These are phyloP conservation scores for Schizopygopsis malacanthus DNA, from an alignment of 2,797 vertebrate genomes.

Conservation along the genomic window DNA sequence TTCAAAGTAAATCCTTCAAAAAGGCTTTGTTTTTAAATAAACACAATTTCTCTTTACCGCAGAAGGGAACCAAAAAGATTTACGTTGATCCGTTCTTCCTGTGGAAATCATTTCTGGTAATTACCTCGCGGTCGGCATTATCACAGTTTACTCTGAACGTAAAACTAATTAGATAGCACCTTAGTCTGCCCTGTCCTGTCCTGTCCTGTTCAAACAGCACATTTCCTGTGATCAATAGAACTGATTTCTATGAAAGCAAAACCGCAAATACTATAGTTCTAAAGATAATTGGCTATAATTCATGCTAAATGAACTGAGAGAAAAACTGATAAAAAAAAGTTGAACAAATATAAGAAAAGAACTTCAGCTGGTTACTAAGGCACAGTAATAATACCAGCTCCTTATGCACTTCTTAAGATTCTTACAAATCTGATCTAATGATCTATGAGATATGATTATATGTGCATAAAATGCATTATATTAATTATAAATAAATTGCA, in stretches of 20 bases:
- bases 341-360: neutral
- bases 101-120: conserved; percentile 48
- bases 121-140: conserved; percentile 11
- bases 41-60: conserved; percentile 1
- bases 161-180: conserved; percentile 28
- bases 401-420: neutral
- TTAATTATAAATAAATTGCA: neutral
- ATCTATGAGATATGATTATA: neutral
- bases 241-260: conserved; percentile 2
- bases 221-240: conserved; percentile 29
- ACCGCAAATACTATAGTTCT: neutral
- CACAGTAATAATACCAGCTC: neutral
- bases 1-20: conserved; percentile 24
- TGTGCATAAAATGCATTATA: neutral
- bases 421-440: neutral
- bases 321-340: neutral
- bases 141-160: neutral
- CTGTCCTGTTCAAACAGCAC: conserved; percentile 7
- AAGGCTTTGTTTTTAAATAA: conserved; percentile 34
- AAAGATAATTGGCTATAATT: conserved; percentile 11
- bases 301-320: neutral
- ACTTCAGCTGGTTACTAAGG: neutral
- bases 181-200: too few species aligned
- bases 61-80: conserved; percentile 42
- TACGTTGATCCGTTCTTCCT: neutral